Evolutionary conservation across 2,113 vertebrate species (phyloP), one percentile per base, ranked within the genome.

Genomic region (Martes martes): DNA sequence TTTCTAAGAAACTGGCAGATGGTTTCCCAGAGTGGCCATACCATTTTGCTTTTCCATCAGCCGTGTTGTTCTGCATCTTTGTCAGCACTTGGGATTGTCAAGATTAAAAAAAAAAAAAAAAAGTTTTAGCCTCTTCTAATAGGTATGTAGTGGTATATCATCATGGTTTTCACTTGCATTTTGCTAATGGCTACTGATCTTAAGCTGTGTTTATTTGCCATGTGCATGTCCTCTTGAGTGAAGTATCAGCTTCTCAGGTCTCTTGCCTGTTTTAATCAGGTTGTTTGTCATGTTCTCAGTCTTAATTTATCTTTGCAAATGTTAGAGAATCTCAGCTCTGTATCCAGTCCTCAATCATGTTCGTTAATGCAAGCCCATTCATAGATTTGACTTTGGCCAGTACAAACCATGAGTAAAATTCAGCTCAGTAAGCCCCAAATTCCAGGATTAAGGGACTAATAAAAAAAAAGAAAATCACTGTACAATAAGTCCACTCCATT

Each of bases 201-300:
- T 95, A 55, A 50, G 50, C 33, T 55, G 57, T 80, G 23, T 93
- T 93, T 91, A 59, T 73, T 69, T 95, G 52, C 23, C 36, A 63
- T 50, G n/a, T 83, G 4, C 63, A 11, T 65, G 11, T 42, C 61
- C n/a, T 82, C 31, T 91, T n/a, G 36, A 96, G 52, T 61, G 36
- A 91, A 67, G 4, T 89, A 21, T 52, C 47, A 10, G 26, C 78
- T 82, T 18, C 55, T 59, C 19, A 4, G 19, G 7, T 88, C 19
- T 97, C 93, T 96, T 96, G 69, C 76, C 50, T 97, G 63, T 97
- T 81, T 93, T 91, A 95, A 63, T n/a, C 11, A 28, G 52, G 52
- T 47, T 90, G 2, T 45, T 61, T 69, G 45, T 80, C 55, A 18
- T 65, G 19, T 55, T 93, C 79, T 67, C 31, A 52, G 50, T 59